phyloP scores from a whole-genome alignment of 2,113 vertebrate genomes.

The Mustela lutreola region DNA sequence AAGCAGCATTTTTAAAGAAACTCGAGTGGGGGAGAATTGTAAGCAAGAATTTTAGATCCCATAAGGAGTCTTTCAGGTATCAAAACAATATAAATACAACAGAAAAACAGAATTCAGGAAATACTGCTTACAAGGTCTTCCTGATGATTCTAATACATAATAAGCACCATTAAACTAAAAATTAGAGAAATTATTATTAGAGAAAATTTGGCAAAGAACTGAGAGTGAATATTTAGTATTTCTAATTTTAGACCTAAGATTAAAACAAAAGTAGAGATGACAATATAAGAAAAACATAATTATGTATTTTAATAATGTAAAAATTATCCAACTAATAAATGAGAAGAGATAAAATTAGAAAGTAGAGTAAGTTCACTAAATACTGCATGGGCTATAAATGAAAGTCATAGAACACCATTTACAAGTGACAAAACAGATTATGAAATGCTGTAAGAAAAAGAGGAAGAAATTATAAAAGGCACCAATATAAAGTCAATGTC shows the following conservation, averaged over 20 bases:
- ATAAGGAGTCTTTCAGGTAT: neutral
- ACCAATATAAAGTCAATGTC: neutral
- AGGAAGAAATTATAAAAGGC: neutral
- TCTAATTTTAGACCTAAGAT: slow-evolving; percentile 1
- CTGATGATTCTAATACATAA: neutral
- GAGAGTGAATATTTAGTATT: neutral
- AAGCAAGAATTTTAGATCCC: neutral
- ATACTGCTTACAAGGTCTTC: neutral
- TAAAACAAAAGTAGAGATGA: neutral
- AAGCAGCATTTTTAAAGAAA: slow-evolving; percentile 14
- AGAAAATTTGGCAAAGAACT: neutral
- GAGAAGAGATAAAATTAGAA: neutral
- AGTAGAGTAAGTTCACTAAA: neutral
- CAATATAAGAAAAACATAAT: neutral
- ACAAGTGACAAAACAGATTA: neutral
- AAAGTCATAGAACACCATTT: neutral
- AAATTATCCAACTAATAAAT: neutral
- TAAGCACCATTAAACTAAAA: neutral
- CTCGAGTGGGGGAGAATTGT: neutral
- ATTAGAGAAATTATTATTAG: neutral
- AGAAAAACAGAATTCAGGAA: neutral
- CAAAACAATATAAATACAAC: neutral
- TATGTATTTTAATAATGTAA: neutral
- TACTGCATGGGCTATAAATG: neutral
- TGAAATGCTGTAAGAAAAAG: neutral